Base-by-base conservation (phyloP, 2,797 vertebrate species). In the Liasis olivaceus region DNA sequence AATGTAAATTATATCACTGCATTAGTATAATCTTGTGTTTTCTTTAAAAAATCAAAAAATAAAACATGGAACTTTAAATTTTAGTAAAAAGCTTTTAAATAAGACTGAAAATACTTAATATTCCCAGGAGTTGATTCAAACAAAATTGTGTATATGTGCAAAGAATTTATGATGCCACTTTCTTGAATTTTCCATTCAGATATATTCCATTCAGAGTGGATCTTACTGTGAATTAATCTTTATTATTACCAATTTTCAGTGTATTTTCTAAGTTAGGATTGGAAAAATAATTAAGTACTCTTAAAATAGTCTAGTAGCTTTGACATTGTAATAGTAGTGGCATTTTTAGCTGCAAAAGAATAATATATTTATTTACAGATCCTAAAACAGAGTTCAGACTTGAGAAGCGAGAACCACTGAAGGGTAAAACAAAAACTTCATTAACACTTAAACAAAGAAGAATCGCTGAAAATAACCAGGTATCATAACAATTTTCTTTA, bases 331-430 rank as follows among this genome's bases (percentile, higher is more conserved):
- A 24, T 42, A 84, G 62, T 63, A 81, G 9, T 92, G 51, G 28
- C 62, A 88, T 54, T 58, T 85, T 56, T 1, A 88, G 14, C 14
- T 86, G 54, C 17, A 66, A 89, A 84, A 92, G 28, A 94, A 64
- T 97, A 97, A 96, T 91, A 14, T 89, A 94, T 91, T 96, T 95
- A 87, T 96, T 97, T 95, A 89, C 94, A 98, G 98, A 98, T 96
- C 95, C 95, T 7, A 98, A 97, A 90, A 93, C 97, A 47, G 98
- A 98, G 13, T 96, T 98, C n/a, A 97, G 98, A 91, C 98, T 98
- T 97, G 99, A 99, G 97, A 98, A 98, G 96, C 98, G 98, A 96
- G 98, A 98, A 95, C 97, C 98, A 1, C 88, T 99, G 93, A 98
- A 99, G 96, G 97, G 98, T 97, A 97, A 98, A 97, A 98, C 96